Base-by-base conservation (phyloP, 35 echinoderm and acorn worm genomes). In the Heliocidaris erythrogramma region DNA sequence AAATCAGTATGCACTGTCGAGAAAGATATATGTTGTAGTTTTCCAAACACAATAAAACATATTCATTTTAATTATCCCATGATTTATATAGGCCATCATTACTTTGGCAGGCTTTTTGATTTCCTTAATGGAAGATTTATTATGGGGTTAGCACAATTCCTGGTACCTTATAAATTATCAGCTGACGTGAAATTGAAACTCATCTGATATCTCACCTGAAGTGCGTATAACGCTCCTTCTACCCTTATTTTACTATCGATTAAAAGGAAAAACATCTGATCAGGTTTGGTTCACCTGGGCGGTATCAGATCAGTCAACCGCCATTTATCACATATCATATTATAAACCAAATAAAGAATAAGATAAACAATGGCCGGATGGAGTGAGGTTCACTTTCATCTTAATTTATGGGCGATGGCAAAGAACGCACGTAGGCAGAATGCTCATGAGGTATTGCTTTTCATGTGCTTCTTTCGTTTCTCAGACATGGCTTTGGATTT, bases 311-410 rank as follows among this genome's bases (percentile, higher is more conserved):
- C 21, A 78, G 8, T n/a, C 18, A 78, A 1, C 21, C 8, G 24
- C 60, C 17, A 78, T 78, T 78, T 27, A 78, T 78, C 65, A 78
- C 65, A n/a, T 78, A 78, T 78, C 65, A 78, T 78, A n/a, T 78
- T 78, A 27, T 78, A 78, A 78, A n/a, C 18, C 21, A 24, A 21
- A n/a, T 78, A 27, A 78, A 78, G 65, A n/a, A 18, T n/a, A 14
- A n/a, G 8, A 18, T 78, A 78, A 78, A 78, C 65, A 78, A 78
- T 29, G 17, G 21, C 14, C 27, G 65, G 65, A 27, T 78, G 18
- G n/a, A 78, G 65, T n/a, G 65, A 18, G 65, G 27, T n/a, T 78
- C 65, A 4, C 65, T 78, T 78, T 78, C 65, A 78, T n/a, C 65
- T 78, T 17, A 27, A 21, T 78, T 78, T 24, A 78, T 78, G 65